A percentile compares a stretch with the other conserved stretches of the same genome.
Evolutionary conservation across 2,113 vertebrate species (phyloP).

Genomic region (Petrocephalus microphthalmus): DNA sequence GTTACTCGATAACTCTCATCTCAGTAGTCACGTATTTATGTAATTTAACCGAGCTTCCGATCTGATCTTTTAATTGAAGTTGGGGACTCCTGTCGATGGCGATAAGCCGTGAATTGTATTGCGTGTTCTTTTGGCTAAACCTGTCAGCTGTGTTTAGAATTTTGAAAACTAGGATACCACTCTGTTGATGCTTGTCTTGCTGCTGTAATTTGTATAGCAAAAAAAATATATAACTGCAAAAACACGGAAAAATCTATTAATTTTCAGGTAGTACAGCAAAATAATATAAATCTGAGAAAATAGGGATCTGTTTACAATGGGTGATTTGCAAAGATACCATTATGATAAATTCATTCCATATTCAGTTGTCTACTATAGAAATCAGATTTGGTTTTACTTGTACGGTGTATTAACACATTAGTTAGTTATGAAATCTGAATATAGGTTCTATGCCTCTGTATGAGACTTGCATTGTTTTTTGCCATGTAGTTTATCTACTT

Average conservation of each 20-base stretch:
- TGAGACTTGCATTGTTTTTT: background rate
- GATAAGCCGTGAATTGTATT: background rate
- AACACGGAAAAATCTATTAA: background rate
- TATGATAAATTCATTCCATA: background rate
- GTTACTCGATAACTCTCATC: background rate
- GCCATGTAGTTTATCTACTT: background rate
- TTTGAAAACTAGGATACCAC: background rate
- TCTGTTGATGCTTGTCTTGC: background rate
- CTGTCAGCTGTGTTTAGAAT: background rate
- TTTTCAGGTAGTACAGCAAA: background rate
- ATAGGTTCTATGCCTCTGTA: background rate
- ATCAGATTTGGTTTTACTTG: background rate
- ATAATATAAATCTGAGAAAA: background rate
- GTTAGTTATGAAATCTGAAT: background rate
- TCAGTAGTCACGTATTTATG: background rate
- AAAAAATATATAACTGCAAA: background rate
- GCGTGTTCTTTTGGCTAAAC: background rate
- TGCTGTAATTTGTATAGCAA: background rate
- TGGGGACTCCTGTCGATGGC: background rate
- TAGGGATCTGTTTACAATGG: background rate
- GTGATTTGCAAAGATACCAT: background rate
- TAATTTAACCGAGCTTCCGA: background rate
- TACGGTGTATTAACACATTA: background rate
- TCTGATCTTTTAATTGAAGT: background rate
- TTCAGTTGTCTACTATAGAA: background rate